Conservation (phyloP, 2,113 vertebrate species). For the Lates calcarifer region DNA sequence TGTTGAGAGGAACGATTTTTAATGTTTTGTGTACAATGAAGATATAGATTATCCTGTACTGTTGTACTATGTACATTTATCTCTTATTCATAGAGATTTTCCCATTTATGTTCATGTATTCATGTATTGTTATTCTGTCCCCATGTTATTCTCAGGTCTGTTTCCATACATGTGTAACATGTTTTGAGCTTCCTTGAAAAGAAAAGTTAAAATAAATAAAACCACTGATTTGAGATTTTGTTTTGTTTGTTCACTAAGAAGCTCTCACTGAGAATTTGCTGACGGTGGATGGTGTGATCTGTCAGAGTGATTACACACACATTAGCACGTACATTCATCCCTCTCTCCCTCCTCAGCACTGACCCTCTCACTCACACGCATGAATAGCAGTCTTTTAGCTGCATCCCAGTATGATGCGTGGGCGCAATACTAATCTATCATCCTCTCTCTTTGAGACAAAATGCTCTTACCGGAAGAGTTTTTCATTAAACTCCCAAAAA, state of each 20-base stretch:
- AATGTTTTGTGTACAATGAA: slow-evolving; percentile 13
- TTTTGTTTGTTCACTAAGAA: background rate
- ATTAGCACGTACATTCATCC: slow-evolving; percentile 45
- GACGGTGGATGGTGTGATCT: slow-evolving; percentile 47
- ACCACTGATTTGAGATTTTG: background rate
- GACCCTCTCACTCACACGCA: slow-evolving; percentile 49
- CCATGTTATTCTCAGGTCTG: slow-evolving; percentile 53
- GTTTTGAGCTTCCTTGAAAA: slow-evolving; percentile 15
- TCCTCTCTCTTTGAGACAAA: slow-evolving; percentile 60
- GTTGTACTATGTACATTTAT: slow-evolving; percentile 12
- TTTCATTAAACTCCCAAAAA: slow-evolving; percentile 9
- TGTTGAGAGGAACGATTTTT: slow-evolving; percentile 18
- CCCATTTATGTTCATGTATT: slow-evolving; percentile 1
- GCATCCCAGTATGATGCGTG: slow-evolving; percentile 69
- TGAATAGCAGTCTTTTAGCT: slow-evolving; percentile 76
- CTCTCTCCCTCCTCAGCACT: slow-evolving; percentile 43
- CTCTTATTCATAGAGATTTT: slow-evolving; percentile 23
- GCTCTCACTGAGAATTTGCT: slow-evolving; percentile 7
- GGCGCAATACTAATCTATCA: slow-evolving; percentile 81
- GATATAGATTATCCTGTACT: background rate
- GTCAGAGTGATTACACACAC: slow-evolving; percentile 50
- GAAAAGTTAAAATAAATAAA: slow-evolving; percentile 29
- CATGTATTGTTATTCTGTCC: slow-evolving; percentile 4
- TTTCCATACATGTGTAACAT: slow-evolving; percentile 16
- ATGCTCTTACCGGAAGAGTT: slow-evolving; percentile 43